Percentiles rank a stretch among this genome's conserved stretches.
phyloP scores from a whole-genome alignment of 2,888 invertebrate species.

The Conchocele bisecta region DNA sequence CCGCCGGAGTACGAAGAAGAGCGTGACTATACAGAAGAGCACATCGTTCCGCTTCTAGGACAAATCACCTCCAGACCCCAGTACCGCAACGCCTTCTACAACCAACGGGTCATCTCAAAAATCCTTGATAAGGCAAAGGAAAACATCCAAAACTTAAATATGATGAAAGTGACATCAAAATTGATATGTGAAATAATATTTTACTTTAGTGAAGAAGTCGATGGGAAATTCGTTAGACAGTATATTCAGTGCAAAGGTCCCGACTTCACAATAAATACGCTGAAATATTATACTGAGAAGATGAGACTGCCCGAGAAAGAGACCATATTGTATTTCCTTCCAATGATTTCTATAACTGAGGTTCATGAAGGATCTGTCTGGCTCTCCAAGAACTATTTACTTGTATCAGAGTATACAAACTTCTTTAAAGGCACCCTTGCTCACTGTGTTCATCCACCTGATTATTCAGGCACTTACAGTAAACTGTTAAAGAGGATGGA shows the following conservation, averaged over 20 bases:
- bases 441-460: conserved; percentile 22
- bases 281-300: conserved; percentile 52
- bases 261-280: conserved; percentile 61
- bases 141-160: conserved; percentile 38
- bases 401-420: conserved; percentile 51
- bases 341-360: conserved; percentile 66
- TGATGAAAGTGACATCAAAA: conserved; percentile 41
- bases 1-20: conserved; percentile 41
- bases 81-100: conserved; percentile 55
- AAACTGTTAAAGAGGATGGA: conserved; percentile 34
- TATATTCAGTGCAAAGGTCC: conserved; percentile 66
- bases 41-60: conserved; percentile 49
- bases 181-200: conserved; percentile 62
- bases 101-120: conserved; percentile 55
- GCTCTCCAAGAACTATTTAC: conserved; percentile 66
- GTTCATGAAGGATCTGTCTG: conserved; percentile 65
- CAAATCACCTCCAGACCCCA: conserved; percentile 39
- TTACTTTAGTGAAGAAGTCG: conserved; percentile 50
- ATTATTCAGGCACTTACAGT: conserved; percentile 20
- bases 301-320: conserved; percentile 38
- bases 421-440: conserved; percentile 42
- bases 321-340: conserved; percentile 61
- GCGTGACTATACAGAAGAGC: conserved; percentile 34
- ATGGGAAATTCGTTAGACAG: conserved; percentile 66
- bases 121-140: conserved; percentile 53